Base-by-base conservation (phyloP, 2,888 invertebrate genomes). In the Ophioninae sp. region DNA sequence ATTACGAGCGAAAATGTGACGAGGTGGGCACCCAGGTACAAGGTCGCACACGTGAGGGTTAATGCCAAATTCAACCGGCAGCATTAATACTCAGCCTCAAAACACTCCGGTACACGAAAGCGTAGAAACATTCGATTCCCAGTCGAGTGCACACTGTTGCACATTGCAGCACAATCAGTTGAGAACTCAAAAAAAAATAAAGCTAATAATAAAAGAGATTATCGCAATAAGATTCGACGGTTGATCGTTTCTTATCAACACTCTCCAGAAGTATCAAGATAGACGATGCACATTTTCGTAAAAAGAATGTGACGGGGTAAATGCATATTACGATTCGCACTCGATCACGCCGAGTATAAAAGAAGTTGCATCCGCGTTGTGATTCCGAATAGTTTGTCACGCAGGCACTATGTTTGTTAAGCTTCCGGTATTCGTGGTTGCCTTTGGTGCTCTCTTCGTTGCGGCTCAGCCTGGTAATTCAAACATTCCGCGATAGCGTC, bases 401-500 rank as follows among this genome's bases (percentile, higher is more conserved):
- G 8, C 20, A 20, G 63, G 8, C 7, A 81, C 23, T 39, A 90
- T 89, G 90, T 69, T 76, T 80, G n/a, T 65, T 37, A 89, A 87
- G 81, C 63, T 51, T 51, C 17, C 51, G 3, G 51, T 51, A 13
- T 51, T 87, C 10, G 23, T 87, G 59, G 23, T 85, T 69, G 58
- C 85, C 17, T 78, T 86, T n/a, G 22, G 79, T n/a, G 20, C 76
- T 39, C 73, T 88, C n/a, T 17, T 89, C 1, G 87, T 82, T 2
- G 76, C 72, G 41, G 86, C 75, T 1, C 61, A 81, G n/a, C 87
- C 87, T 9, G 76, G 90, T 90, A 84, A 89, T 88, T 86, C n/a
- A 90, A 90, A 13, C 13, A 51, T 13, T 51, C 13, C 51, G 51
- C 51, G 17, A 51, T 51, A 51, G 10, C 10, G 51, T 3, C 51